Base-by-base conservation (phyloP, 2,113 vertebrate species). In the Macrotus californicus region DNA sequence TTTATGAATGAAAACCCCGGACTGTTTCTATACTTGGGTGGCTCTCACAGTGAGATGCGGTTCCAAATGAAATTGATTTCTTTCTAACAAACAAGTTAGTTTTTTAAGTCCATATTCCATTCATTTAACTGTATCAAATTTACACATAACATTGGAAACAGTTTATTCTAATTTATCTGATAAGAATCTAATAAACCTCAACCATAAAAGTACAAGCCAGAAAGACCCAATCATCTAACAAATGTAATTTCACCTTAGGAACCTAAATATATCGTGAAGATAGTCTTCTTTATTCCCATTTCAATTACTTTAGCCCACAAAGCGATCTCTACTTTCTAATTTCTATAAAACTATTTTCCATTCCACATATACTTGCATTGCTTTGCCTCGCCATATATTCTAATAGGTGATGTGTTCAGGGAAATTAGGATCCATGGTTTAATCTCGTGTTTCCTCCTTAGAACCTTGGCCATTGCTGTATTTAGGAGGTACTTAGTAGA, bases 101-200 rank as follows among this genome's bases (percentile, higher is more conserved):
- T 87, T 31, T 79, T 83, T 87, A 66, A 48, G 22, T 70, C 21
- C 6, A 36, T 81, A 31, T 85, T 93, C 29, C 94, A 21, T 12
- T 82, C 11, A 31, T 85, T 88, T 34, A 56, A 0, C 88, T 89
- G 36, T 85, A 50, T 80, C 90, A 86, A 90, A 75, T 90, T 76
- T 75, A 59, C 16, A 83, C 6, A 70, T 41, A 59, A 52, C 54
- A 46, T 64, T 89, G 59, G 59, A 88, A 39, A 66, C 15, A 77
- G 86, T 91, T 91, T 81, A 70, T 79, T 85, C 5, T 41, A 66
- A 66, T 10, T 89, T 88, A 73, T 34, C 41, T 81, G 46, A 43
- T 90, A 82, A 89, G 76, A 88, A 82, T 83, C 52, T 10, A 59
- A n/a, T 52, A 96, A 82, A 82, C 66, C 31, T 81, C 56, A 88